Evolutionary conservation across 2,888 invertebrate genomes (phyloP), one percentile per base, ranked within the genome.

Genomic region (Hylaea fasciaria): DNA sequence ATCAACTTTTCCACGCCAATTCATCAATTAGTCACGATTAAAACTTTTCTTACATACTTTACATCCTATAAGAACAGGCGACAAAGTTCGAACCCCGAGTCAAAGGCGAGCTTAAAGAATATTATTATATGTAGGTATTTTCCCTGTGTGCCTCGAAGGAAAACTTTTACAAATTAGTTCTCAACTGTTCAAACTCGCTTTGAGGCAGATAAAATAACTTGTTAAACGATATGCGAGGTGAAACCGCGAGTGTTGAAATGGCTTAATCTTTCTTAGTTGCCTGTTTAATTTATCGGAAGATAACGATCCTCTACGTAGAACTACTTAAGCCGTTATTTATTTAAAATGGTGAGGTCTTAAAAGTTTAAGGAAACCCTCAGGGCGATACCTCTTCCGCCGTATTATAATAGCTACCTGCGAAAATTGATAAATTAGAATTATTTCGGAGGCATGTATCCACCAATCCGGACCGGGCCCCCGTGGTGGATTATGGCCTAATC

Each of bases 141-240:
- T 55, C 56, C 48, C 46, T 32, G 45, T 10, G 47, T 43, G 35
- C 35, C 37, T 39, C 43, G 44, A 41, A 51, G 54, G 47, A 35
- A 54, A 58, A 66, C 50, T 66, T 64, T 58, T 37, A 44, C 49
- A 64, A 66, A 64, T 66, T 64, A 66, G 64, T 66, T 64, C 16
- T n/a, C 11, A 61, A 56, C 47, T 50, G 59, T 46, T 57, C 47
- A 10, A 45, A 60, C 53, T 53, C 59, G 40, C 58, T 62, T 59
- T 51, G 44, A 32, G 43, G 22, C 46, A 37, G 51, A 56, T 58
- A 49, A 55, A 49, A 56, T 52, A 63, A 43, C 50, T 61, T 58
- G 43, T 53, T 58, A 58, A 58, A 56, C 46, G 53, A 58, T 64
- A 54, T 45, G 35, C 17, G 50, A 54, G 47, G 16, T 45, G 10